Evolutionary conservation across 92 coral and sea anemone genomes (phyloP), one percentile per base, ranked within the genome.

Genomic region (Diadumene lineata): DNA sequence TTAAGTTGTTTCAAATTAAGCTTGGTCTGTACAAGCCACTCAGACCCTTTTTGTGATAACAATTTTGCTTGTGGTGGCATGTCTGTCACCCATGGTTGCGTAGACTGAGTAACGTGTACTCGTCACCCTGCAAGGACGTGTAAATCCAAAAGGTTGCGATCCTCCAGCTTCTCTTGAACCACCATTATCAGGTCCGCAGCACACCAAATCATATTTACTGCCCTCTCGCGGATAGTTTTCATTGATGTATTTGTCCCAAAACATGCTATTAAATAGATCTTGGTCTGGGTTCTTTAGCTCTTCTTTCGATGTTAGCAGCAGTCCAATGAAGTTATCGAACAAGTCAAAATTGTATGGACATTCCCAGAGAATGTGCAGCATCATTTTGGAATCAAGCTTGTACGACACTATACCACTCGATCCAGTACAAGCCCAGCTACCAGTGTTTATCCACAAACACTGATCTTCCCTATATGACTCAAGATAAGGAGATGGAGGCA

Each of bases 21-120:
- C n/a, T n/a, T n/a, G n/a, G n/a, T n/a, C n/a, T n/a, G n/a, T n/a
- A n/a, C n/a, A n/a, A n/a, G n/a, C n/a, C n/a, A n/a, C n/a, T n/a
- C n/a, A n/a, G n/a, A n/a, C n/a, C n/a, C n/a, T n/a, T n/a, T n/a
- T n/a, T n/a, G 48, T 38, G 13, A 38, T 38, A 13, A 60, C 73
- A 28, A 81, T 64, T 61, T 73, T 81, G 85, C 80, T 73, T 11
- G 1, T 29, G 0, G 85, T 64, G 0, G 85, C 85, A 60, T 81
- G 85, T 2, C 75, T 70, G 38, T 81, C 85, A 43, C 85, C 85
- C 85, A 81, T 74, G 6, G 76, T 67, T 0, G 86, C 86, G 19
- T 8, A 31, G 10, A 81, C 81, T 29, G 22, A 22, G 24, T 81
- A 74, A 56, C 68, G 60, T 44, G 56, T 32, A 34, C 74, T 80